Percentiles rank a stretch among this genome's conserved stretches.
These are phyloP conservation scores for Prunella fulvescens DNA, from an alignment of 2,113 vertebrate genomes.

Conservation along the genomic window DNA sequence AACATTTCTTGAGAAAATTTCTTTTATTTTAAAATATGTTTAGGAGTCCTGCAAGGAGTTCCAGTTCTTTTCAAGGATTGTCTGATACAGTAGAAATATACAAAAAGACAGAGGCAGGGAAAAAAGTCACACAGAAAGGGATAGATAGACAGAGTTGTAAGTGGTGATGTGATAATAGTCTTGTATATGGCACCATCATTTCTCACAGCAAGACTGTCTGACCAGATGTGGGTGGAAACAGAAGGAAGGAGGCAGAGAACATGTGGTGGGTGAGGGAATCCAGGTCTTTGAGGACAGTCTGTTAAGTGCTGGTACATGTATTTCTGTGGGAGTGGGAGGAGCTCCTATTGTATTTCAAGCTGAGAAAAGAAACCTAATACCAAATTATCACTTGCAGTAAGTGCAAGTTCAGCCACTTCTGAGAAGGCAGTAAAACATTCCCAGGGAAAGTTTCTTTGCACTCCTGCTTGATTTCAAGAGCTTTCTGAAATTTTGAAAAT, in stretches of 20 bases:
- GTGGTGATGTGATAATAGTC: not conserved
- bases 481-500: not conserved
- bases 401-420: not conserved
- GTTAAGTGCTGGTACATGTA: not conserved
- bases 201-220: not conserved
- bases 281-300: not conserved
- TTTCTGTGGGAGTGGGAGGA: not conserved
- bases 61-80: not conserved
- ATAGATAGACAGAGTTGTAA: not conserved
- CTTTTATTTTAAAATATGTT: not conserved
- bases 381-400: conserved; percentile 3
- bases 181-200: not conserved
- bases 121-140: not conserved
- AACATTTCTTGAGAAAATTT: not conserved
- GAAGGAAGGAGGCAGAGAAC: not conserved
- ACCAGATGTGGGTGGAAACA: not conserved
- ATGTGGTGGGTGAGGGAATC: not conserved
- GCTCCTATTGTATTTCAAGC: not conserved
- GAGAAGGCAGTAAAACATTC: not conserved
- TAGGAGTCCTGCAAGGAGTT: not conserved
- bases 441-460: not conserved
- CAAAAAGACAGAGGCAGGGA: not conserved
- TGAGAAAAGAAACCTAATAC: not conserved
- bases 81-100: not conserved
- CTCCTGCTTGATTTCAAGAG: not conserved